Conservation (phyloP, 2,888 invertebrate species). For the Thelaira solivaga region DNA sequence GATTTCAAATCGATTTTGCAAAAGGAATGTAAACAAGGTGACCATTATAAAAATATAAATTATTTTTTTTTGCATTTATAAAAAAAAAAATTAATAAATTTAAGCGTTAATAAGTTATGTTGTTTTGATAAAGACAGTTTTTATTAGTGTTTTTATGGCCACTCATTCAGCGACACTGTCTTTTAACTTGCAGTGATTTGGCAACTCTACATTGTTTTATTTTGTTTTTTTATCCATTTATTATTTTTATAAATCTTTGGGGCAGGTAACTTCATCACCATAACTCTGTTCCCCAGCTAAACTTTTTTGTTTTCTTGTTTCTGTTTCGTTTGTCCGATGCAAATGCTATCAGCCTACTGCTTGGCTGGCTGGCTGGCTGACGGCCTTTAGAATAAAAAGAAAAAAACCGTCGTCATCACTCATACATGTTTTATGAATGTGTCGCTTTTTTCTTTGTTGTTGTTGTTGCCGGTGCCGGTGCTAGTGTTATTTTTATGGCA, state of each 20-base stretch:
- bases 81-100: no score
- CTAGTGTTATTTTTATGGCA: neutral
- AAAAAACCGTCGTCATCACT: slow-evolving; percentile 54
- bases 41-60: neutral
- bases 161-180: no score
- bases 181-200: neutral
- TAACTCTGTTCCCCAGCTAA: slow-evolving; percentile 9
- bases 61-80: no score
- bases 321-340: neutral
- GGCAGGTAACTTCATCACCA: slow-evolving; percentile 49
- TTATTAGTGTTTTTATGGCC: no score
- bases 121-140: no score
- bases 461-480: slow-evolving; percentile 10
- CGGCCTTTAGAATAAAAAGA: slow-evolving; percentile 36
- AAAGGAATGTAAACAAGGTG: neutral
- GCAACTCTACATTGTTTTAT: slow-evolving; percentile 5
- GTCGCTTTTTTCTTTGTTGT: slow-evolving; percentile 27
- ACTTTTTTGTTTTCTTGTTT: neutral
- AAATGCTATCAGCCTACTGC: slow-evolving; percentile 26
- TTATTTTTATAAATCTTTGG: slow-evolving; percentile 16
- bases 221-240: neutral
- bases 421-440: slow-evolving; percentile 45
- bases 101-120: no score
- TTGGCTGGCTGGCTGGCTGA: no score
- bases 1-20: no score